Evolutionary conservation across 2,797 vertebrate genomes (phyloP).

Genomic region (Triplophysa bombifrons): DNA sequence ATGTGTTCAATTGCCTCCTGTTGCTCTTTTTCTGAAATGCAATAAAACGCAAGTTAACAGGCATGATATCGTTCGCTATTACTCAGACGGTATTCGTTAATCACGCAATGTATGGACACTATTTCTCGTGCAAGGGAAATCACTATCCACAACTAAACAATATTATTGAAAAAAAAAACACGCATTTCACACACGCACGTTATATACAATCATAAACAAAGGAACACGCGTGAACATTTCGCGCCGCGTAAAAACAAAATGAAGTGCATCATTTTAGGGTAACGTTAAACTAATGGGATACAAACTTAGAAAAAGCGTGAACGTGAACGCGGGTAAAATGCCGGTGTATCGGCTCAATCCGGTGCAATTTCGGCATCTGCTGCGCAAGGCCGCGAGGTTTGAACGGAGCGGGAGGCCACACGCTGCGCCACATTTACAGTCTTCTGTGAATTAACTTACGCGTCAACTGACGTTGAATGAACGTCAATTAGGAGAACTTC

Average conservation of each 20-base stretch:
- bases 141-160: no score
- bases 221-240: background rate
- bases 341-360: constrained; percentile 20
- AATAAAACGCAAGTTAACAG: background rate
- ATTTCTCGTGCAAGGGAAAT: background rate
- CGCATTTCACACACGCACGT: background rate
- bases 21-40: constrained; percentile 93
- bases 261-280: background rate
- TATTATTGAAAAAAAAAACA: no score
- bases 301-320: no score
- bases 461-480: background rate
- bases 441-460: background rate
- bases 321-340: constrained; percentile 5
- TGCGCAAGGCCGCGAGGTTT: constrained; percentile 81
- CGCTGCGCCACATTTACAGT: constrained; percentile 31
- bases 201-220: background rate
- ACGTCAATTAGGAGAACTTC: background rate
- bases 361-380: constrained; percentile 69
- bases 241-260: background rate
- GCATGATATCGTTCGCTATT: no score
- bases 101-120: background rate
- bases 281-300: no score
- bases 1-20: constrained; percentile 99
- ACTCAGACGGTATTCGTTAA: no score
- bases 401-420: constrained; percentile 74